Percentiles rank a stretch among this genome's conserved stretches.
These are phyloP conservation scores for Eulemur rufifrons DNA, from an alignment of 2,113 vertebrate genomes.

Conservation along the genomic window DNA sequence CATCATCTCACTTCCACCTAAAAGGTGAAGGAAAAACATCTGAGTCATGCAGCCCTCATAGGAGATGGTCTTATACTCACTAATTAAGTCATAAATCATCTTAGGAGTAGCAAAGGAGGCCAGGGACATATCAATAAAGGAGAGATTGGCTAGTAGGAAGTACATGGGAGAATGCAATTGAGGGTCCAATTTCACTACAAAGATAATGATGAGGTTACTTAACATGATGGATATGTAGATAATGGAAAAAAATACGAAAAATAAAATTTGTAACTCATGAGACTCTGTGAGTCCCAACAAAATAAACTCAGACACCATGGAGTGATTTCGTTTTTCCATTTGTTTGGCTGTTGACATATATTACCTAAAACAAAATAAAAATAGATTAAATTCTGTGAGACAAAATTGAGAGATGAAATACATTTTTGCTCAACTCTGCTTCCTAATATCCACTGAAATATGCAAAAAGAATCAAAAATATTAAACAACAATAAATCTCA, in stretches of 20 bases:
- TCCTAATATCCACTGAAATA: not conserved
- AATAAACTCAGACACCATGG: slow-evolving; percentile 50
- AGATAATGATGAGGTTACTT: slow-evolving; percentile 56
- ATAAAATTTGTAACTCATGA: slow-evolving; percentile 27
- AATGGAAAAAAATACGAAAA: slow-evolving; percentile 35
- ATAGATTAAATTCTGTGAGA: not conserved
- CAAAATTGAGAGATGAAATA: not conserved
- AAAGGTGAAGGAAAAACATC: slow-evolving; percentile 70
- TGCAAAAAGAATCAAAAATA: not conserved
- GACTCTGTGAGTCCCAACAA: slow-evolving; percentile 47
- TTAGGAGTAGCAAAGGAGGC: slow-evolving; percentile 73
- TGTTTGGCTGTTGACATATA: not conserved
- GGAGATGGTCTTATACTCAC: slow-evolving; percentile 47
- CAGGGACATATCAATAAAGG: slow-evolving; percentile 66
- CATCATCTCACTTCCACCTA: slow-evolving; percentile 69
- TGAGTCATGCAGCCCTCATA: slow-evolving; percentile 68
- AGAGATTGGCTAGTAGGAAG: slow-evolving; percentile 65
- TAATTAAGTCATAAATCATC: slow-evolving; percentile 58
- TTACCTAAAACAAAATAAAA: slow-evolving; percentile 43
- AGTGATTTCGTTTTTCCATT: slow-evolving; percentile 55
- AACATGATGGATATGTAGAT: slow-evolving; percentile 20
- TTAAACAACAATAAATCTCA: not conserved
- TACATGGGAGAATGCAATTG: slow-evolving; percentile 64
- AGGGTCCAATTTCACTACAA: slow-evolving; percentile 43
- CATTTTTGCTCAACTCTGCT: not conserved